A percentile compares a stretch with the other conserved stretches of the same genome.
Evolutionary conservation across 2,113 vertebrate species (phyloP).

Genomic region (Chloropsis hardwickii): DNA sequence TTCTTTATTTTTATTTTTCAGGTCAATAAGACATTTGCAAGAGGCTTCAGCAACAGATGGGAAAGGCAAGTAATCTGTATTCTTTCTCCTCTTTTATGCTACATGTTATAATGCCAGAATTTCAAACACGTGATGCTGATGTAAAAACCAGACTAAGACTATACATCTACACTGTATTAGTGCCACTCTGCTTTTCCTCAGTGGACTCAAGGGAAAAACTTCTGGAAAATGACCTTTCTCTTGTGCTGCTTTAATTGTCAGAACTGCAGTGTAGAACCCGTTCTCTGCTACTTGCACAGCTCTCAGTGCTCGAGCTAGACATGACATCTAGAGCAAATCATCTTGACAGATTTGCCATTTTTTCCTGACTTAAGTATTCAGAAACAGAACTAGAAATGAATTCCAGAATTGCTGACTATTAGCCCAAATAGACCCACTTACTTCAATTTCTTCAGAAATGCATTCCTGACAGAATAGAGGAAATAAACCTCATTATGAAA

Average conservation of each 20-base stretch:
- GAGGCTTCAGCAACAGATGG: conserved; percentile 88
- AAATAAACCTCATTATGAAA: not conserved
- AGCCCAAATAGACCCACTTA: not conserved
- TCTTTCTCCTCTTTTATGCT: not conserved
- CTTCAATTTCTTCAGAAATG: not conserved
- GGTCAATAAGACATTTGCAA: conserved; percentile 89
- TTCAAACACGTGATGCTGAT: not conserved
- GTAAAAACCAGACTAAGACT: not conserved
- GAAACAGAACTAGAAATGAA: not conserved
- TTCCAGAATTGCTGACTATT: not conserved
- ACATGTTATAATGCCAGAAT: not conserved
- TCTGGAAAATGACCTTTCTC: not conserved
- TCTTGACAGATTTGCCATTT: not conserved
- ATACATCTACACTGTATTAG: not conserved
- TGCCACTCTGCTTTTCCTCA: not conserved
- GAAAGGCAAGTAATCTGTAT: conserved; percentile 76
- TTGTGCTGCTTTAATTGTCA: not conserved
- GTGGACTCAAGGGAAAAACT: not conserved
- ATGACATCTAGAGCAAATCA: not conserved
- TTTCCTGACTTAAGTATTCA: not conserved
- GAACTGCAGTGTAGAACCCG: not conserved
- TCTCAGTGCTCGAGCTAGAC: fast-evolving
- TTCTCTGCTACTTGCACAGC: not conserved
- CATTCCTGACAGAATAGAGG: not conserved
- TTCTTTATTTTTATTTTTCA: conserved; percentile 45